A percentile compares a stretch with the other conserved stretches of the same genome.
Conservation (phyloP, 1,140 invertebrate species). For the Papilio polyxenes region DNA sequence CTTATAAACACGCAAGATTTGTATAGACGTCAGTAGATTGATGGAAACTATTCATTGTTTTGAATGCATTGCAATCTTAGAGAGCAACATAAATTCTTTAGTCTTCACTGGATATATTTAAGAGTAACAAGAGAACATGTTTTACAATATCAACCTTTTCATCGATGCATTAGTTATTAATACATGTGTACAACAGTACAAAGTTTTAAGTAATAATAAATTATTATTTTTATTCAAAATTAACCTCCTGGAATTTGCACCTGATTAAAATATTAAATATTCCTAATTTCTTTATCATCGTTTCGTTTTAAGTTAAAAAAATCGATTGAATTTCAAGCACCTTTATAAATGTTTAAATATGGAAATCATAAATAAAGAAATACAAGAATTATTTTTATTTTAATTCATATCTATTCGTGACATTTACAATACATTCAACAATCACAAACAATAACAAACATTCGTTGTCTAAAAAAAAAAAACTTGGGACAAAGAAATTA, state of each 20-base stretch:
- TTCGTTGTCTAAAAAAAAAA: neutral
- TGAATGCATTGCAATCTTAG: neutral
- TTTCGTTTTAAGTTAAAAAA: neutral
- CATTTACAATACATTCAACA: neutral
- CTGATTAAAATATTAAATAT: neutral
- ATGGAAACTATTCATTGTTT: constrained; percentile 25
- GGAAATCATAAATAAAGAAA: too few species aligned
- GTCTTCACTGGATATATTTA: neutral
- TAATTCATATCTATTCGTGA: neutral
- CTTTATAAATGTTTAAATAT: neutral
- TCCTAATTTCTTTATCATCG: neutral
- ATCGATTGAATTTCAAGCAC: neutral
- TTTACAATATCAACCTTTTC: neutral
- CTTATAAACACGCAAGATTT: constrained; percentile 29
- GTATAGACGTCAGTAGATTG: constrained; percentile 12
- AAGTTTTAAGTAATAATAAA: neutral
- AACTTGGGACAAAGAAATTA: constrained; percentile 15
- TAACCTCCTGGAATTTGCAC: neutral
- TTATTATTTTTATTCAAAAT: neutral
- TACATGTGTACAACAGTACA: too few species aligned
- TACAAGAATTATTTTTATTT: neutral
- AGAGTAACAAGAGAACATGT: neutral
- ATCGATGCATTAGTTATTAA: neutral
- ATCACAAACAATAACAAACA: constrained; percentile 3
- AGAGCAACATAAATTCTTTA: neutral